A percentile compares a stretch with the other conserved stretches of the same genome.
These are phyloP conservation scores for Hirundo rustica DNA, from an alignment of 2,797 vertebrate genomes.

Conservation along the genomic window DNA sequence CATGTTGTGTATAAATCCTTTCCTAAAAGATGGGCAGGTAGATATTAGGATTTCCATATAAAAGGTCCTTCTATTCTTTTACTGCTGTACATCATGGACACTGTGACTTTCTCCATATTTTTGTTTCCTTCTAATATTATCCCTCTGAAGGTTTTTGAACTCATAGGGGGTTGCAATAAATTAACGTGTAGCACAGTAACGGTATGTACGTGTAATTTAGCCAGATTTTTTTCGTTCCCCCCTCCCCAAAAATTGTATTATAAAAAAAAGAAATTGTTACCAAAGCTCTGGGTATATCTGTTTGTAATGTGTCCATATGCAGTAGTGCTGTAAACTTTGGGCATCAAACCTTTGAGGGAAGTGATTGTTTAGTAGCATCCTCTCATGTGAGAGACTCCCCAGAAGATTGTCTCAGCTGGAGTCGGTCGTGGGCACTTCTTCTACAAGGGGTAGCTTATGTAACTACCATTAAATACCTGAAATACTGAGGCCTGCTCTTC, in stretches of 20 bases:
- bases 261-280: not conserved
- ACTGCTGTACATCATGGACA: not conserved
- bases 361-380: not conserved
- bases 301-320: not conserved
- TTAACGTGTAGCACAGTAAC: not conserved
- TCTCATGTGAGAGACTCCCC: not conserved
- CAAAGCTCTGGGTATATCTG: not conserved
- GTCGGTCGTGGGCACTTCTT: not conserved
- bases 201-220: accelerated
- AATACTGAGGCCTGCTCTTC: not conserved
- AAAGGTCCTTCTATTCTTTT: not conserved
- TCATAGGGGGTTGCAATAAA: not conserved
- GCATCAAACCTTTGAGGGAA: not conserved
- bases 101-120: not conserved
- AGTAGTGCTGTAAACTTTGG: not conserved
- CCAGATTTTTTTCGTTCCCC: not conserved
- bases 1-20: accelerated
- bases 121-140: not conserved
- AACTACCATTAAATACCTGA: not conserved
- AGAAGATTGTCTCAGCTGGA: not conserved
- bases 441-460: not conserved
- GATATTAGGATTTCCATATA: not conserved
- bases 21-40: not conserved
- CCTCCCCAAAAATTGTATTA: too few species aligned
- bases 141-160: not conserved